Evolutionary conservation across 2,888 invertebrate species (phyloP).

Genomic region (Cerastis rubricosa): DNA sequence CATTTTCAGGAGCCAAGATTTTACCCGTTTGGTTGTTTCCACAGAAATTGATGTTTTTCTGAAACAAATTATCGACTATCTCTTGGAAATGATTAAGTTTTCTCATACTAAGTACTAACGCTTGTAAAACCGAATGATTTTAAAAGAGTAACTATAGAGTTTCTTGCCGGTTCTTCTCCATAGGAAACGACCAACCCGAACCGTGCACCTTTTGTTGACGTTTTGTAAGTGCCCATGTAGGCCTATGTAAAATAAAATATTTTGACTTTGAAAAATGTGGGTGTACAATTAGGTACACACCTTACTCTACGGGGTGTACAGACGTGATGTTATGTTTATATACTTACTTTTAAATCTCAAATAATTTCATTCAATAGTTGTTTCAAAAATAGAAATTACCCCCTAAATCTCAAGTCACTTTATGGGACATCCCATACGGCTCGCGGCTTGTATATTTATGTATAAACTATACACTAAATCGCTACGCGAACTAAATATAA

Average conservation of each 20-base stretch:
- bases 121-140: no score
- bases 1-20: neutral
- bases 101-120: no score
- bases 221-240: no score
- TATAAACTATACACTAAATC: slow-evolving; percentile 11
- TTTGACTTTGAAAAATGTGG: no score
- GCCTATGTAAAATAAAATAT: no score
- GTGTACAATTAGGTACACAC: neutral
- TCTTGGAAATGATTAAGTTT: no score
- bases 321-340: neutral
- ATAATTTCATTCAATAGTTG: neutral
- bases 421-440: neutral
- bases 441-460: neutral
- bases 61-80: no score
- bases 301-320: neutral
- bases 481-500: slow-evolving; percentile 21
- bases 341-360: neutral
- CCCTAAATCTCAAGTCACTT: neutral
- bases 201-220: no score
- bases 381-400: neutral
- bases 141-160: no score
- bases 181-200: no score
- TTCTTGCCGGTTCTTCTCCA: no score
- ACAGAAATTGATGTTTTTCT: neutral
- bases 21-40: neutral